phyloP scores from a whole-genome alignment of 2,113 vertebrate species.

The Pseudolaguvia tuberculata region DNA sequence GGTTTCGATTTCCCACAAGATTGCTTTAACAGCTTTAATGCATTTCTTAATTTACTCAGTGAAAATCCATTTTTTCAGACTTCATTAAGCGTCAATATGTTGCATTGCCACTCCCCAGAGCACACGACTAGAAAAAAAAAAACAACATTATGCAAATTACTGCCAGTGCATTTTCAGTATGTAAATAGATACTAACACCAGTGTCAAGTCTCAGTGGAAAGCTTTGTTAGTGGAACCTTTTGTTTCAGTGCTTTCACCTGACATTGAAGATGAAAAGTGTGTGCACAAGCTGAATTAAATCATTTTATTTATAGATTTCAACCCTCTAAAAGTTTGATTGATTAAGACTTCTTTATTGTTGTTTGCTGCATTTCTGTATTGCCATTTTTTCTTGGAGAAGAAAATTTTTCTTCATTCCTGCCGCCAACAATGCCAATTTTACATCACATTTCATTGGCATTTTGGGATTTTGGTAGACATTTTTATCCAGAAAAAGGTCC shows the following conservation, averaged over 20 bases:
- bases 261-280: slow-evolving; percentile 51
- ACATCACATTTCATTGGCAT: no score
- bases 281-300: not conserved
- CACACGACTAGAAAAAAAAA: slow-evolving; percentile 85
- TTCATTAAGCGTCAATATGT: slow-evolving; percentile 99
- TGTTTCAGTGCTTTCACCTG: slow-evolving; percentile 66
- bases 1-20: slow-evolving; percentile 98
- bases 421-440: no score
- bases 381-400: no score
- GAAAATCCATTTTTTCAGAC: slow-evolving; percentile 99
- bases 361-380: no score
- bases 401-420: no score
- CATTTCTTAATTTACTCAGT: slow-evolving; percentile 99
- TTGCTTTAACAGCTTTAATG: slow-evolving; percentile 99
- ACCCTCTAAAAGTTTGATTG: not conserved
- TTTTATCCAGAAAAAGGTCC: no score
- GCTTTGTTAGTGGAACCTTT: slow-evolving; percentile 72
- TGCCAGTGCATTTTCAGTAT: slow-evolving; percentile 84
- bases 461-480: no score
- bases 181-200: slow-evolving; percentile 92
- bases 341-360: no score
- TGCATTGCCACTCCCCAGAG: slow-evolving; percentile 97
- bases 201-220: slow-evolving; percentile 81
- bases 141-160: slow-evolving; percentile 99
- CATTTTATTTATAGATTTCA: no score